These are phyloP conservation scores for Theonella swinhoei DNA, from an alignment of 37 sponge, comb jelly and placozoan genomes.

Conservation along the genomic window DNA sequence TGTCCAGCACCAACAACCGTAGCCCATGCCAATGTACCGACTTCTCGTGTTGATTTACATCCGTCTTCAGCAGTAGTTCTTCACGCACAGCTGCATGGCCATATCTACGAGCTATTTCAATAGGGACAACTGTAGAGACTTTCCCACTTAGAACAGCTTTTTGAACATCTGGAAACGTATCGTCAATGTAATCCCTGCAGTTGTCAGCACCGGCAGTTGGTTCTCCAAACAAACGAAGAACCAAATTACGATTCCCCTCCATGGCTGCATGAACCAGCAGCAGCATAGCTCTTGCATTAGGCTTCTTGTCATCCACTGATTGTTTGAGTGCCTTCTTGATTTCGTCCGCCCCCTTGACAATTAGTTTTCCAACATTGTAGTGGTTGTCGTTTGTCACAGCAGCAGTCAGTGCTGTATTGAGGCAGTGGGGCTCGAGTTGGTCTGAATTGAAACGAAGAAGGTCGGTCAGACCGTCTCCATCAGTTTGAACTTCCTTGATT, in stretches of 20 bases:
- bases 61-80: constrained; percentile 83
- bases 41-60: constrained; percentile 66
- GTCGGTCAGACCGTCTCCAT: constrained; percentile 58
- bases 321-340: constrained; percentile 46
- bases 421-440: constrained; percentile 60
- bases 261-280: constrained; percentile 65
- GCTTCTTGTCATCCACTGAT: constrained; percentile 32
- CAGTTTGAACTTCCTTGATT: constrained; percentile 68
- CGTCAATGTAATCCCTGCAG: constrained; percentile 1
- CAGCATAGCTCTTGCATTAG: constrained; percentile 57
- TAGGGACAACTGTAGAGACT: constrained; percentile 77
- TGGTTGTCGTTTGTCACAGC: constrained; percentile 62
- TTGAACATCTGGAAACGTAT: constrained; percentile 58
- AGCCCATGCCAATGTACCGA: constrained; percentile 83
- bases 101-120: constrained; percentile 70
- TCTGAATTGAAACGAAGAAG: constrained; percentile 35
- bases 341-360: constrained; percentile 57
- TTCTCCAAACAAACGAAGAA: constrained; percentile 70
- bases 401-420: constrained; percentile 60
- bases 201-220: not conserved
- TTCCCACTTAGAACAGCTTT: constrained; percentile 48
- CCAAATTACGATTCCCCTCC: constrained; percentile 42
- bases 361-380: constrained; percentile 61
- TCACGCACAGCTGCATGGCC: constrained; percentile 38
- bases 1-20: constrained; percentile 57